These are phyloP conservation scores for Heliconius charithonia DNA, from an alignment of 2,888 invertebrate species.

Conservation along the genomic window DNA sequence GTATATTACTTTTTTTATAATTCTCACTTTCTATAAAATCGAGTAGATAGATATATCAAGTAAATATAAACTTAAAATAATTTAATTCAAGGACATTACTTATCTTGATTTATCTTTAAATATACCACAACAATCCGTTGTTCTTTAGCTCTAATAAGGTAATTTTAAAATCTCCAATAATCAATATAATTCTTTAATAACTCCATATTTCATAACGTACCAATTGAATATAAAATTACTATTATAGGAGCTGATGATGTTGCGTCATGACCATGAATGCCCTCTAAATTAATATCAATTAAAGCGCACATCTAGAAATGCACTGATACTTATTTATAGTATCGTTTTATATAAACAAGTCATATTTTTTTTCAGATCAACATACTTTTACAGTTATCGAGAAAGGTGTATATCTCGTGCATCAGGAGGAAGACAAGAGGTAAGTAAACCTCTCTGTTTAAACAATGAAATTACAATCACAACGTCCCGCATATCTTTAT, in stretches of 20 bases:
- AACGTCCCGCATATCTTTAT: constrained; percentile 48
- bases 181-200: neutral
- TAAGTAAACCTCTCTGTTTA: constrained; percentile 61
- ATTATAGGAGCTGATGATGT: constrained; percentile 29
- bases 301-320: constrained; percentile 37
- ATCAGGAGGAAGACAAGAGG: constrained; percentile 65
- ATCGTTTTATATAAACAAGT: constrained; percentile 40
- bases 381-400: constrained; percentile 57
- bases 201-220: constrained; percentile 1
- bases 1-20: too few species aligned
- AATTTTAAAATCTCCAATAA: neutral
- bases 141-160: neutral
- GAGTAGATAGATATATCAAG: too few species aligned
- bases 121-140: neutral
- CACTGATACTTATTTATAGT: constrained; percentile 48
- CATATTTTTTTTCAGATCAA: constrained; percentile 66
- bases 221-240: constrained; percentile 26
- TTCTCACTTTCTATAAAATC: too few species aligned
- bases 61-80: too few species aligned
- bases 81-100: too few species aligned
- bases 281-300: constrained; percentile 43
- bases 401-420: constrained; percentile 62
- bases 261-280: constrained; percentile 41
- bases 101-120: too few species aligned
- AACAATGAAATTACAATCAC: constrained; percentile 48